A percentile compares a stretch with the other conserved stretches of the same genome.
phyloP scores from a whole-genome alignment of 2,113 vertebrate genomes.

The Eclectus roratus region DNA sequence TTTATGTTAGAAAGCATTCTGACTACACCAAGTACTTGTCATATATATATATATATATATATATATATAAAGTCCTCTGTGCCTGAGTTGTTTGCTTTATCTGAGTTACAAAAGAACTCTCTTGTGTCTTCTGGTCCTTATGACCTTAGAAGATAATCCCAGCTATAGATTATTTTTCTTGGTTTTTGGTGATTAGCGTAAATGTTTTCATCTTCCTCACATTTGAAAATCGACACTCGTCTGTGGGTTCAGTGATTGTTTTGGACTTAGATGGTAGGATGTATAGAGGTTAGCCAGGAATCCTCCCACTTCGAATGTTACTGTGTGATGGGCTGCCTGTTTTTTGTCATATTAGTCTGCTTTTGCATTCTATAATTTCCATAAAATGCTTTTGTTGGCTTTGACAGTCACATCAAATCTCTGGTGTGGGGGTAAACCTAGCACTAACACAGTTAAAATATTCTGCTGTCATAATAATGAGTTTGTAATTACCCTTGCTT shows the following conservation, averaged over 20 bases:
- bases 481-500: constrained; percentile 35
- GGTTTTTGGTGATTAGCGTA: neutral
- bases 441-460: constrained; percentile 11
- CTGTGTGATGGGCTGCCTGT: neutral
- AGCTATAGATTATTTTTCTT: neutral
- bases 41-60: neutral
- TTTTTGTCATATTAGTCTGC: neutral
- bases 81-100: neutral
- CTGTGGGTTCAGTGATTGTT: neutral
- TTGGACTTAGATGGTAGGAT: neutral
- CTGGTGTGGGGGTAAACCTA: neutral
- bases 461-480: constrained; percentile 51
- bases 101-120: neutral
- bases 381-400: neutral
- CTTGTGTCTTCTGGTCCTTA: neutral
- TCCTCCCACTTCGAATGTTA: neutral
- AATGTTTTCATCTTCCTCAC: neutral
- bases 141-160: neutral
- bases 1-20: neutral
- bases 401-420: constrained; percentile 31
- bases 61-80: neutral
- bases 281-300: neutral
- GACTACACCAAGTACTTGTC: neutral
- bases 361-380: neutral
- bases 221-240: neutral